These are phyloP conservation scores for Morpho achilles DNA, from an alignment of 2,888 invertebrate genomes.

Conservation along the genomic window DNA sequence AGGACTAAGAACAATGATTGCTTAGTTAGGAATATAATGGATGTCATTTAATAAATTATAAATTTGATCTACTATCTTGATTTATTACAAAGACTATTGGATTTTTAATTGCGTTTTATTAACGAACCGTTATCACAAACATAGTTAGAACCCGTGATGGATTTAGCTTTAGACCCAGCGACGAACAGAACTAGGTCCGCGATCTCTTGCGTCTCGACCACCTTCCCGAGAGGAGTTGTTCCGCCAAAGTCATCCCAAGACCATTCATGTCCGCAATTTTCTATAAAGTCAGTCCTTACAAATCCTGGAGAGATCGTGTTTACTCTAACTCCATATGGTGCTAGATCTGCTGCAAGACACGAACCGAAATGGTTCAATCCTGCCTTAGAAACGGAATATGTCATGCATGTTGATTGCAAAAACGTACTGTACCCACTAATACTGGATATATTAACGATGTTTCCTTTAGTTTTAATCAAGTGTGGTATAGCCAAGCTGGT, in stretches of 20 bases:
- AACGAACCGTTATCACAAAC: background rate
- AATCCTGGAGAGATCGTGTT: background rate
- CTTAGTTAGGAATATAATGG: no score
- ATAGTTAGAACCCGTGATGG: background rate
- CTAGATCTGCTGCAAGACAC: background rate
- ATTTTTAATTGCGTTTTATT: background rate
- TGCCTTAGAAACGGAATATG: background rate
- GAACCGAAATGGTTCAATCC: background rate
- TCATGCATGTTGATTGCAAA: background rate
- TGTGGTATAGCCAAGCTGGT: background rate
- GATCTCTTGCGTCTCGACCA: background rate
- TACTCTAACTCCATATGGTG: background rate
- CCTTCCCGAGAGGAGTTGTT: background rate
- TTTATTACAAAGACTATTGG: no score
- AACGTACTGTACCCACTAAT: background rate
- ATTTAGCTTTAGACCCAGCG: background rate
- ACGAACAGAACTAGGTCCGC: background rate
- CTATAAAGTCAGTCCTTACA: background rate
- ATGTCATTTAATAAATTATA: no score
- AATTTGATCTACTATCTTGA: no score
- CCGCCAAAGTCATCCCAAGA: background rate
- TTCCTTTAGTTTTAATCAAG: conserved; percentile 12
- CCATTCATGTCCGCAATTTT: background rate
- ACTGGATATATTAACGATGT: conserved; percentile 1
- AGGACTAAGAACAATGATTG: no score